Evolutionary conservation across 2,113 vertebrate genomes (phyloP).

Genomic region (Ochotona curzoniae): DNA sequence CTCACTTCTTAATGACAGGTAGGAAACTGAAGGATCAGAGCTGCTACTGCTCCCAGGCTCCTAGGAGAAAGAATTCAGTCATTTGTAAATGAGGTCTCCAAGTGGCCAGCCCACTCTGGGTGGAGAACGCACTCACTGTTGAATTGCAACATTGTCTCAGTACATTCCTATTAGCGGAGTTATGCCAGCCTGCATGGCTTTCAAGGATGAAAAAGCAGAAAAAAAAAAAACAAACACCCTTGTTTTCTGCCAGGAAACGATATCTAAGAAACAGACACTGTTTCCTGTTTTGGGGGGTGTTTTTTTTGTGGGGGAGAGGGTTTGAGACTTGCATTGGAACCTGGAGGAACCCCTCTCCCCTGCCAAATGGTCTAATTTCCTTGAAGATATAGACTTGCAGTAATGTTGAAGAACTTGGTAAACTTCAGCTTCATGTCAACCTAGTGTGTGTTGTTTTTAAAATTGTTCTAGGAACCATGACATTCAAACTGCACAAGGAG

Average conservation of each 20-base stretch:
- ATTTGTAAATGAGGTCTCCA: constrained; percentile 57
- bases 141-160: neutral
- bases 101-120: neutral
- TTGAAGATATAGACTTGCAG: neutral
- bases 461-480: neutral
- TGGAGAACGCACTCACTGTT: neutral
- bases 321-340: neutral
- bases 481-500: constrained; percentile 1
- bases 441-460: neutral
- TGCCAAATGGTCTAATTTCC: constrained; percentile 24
- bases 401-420: neutral
- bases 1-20: constrained; percentile 23
- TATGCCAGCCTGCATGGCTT: neutral
- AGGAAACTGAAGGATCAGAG: constrained; percentile 54
- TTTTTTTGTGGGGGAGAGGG: too few relatives aligned
- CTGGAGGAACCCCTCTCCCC: neutral
- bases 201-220: neutral
- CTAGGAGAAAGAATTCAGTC: constrained; percentile 37
- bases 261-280: neutral
- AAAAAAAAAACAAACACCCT: neutral
- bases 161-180: neutral
- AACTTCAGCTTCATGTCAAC: neutral
- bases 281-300: neutral
- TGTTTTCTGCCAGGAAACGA: constrained; percentile 6
- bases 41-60: neutral